Conservation (phyloP, 2,113 vertebrate species). For the Otocyon megalotis region DNA sequence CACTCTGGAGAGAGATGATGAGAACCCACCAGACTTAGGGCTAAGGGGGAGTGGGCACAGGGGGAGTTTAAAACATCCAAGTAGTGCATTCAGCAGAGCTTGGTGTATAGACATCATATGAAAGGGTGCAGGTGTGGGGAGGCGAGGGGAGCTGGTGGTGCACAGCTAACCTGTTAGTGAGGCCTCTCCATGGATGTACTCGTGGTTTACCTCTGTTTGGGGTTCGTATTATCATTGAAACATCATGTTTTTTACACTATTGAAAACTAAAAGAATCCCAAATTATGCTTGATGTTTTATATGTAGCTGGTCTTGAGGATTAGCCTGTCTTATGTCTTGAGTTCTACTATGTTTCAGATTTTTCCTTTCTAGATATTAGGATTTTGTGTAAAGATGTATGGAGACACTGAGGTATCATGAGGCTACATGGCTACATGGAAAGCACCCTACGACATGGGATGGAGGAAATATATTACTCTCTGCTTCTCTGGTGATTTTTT, state of each 20-base stretch:
- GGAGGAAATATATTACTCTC: not conserved
- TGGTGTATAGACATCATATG: not conserved
- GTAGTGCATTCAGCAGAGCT: not conserved
- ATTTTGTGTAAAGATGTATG: not conserved
- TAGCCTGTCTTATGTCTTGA: not conserved
- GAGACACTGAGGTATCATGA: not conserved
- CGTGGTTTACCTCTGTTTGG: not conserved
- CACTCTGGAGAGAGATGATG: not conserved
- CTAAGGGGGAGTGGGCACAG: rapidly evolving
- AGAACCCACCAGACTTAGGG: too few relatives aligned
- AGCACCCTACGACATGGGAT: not conserved
- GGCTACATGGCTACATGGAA: not conserved
- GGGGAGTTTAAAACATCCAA: not conserved
- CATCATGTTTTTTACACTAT: not conserved
- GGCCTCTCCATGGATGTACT: rapidly evolving
- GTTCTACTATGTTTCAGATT: not conserved
- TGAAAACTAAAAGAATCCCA: not conserved
- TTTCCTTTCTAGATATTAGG: not conserved
- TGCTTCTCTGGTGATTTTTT: not conserved
- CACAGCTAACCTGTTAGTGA: not conserved
- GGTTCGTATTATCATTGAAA: not conserved
- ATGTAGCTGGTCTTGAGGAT: not conserved
- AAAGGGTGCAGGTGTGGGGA: not conserved
- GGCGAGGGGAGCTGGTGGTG: not conserved
- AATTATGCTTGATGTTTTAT: not conserved